phyloP scores from a whole-genome alignment of 2,797 vertebrate species.

The Todus mexicanus region DNA sequence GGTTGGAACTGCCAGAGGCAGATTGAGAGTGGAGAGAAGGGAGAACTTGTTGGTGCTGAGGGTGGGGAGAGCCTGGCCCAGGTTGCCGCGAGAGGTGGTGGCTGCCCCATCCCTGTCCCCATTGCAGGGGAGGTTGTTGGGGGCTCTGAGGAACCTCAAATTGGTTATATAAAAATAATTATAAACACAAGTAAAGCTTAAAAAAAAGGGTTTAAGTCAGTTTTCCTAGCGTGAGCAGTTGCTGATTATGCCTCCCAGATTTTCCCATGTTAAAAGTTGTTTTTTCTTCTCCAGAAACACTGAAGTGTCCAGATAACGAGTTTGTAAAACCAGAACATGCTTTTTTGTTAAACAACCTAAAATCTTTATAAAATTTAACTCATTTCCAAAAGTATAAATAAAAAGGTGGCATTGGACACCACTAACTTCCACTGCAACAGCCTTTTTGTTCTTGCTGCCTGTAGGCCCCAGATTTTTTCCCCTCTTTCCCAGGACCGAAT shows the following conservation, averaged over 20 bases:
- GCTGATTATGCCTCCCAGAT: not conserved
- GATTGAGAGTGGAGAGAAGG: too few relatives aligned
- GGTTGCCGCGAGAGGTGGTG: too few relatives aligned
- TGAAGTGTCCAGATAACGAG: not conserved
- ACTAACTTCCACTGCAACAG: not conserved
- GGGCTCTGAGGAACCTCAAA: too few relatives aligned
- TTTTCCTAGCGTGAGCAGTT: not conserved
- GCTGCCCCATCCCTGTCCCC: too few relatives aligned
- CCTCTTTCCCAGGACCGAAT: not conserved
- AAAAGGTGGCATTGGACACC: not conserved
- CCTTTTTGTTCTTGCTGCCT: not conserved
- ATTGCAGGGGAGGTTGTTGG: too few relatives aligned
- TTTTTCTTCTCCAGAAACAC: not conserved
- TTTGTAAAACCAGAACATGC: not conserved
- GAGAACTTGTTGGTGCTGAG: too few relatives aligned
- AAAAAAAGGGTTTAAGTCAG: too few relatives aligned
- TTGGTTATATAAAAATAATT: too few relatives aligned
- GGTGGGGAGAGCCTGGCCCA: too few relatives aligned
- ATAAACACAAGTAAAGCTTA: too few relatives aligned
- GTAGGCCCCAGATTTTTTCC: not conserved
- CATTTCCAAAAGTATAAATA: not conserved
- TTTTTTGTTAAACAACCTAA: not conserved
- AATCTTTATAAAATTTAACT: not conserved
- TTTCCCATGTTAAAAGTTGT: not conserved
- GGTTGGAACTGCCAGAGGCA: too few relatives aligned